Evolutionary conservation across 2,113 vertebrate genomes (phyloP), one percentile per base, ranked within the genome.

Genomic region (Bucco capensis): DNA sequence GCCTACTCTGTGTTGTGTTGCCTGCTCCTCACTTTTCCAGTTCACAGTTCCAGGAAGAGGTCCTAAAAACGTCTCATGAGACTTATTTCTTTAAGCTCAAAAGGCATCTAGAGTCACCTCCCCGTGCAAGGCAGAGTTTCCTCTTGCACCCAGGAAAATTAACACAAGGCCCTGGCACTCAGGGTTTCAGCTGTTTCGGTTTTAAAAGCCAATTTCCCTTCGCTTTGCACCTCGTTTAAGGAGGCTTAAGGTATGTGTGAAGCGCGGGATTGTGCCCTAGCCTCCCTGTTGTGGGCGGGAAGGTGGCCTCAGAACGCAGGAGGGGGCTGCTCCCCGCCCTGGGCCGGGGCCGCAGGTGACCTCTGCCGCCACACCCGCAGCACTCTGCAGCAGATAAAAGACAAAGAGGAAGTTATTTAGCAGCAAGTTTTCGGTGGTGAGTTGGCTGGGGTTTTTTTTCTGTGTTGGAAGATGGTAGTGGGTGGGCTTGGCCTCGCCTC

Each of bases 171-270:
- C 19, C 12, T 46, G 23, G 11, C 14, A 19, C 13, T 40, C 25
- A 3, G 2, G 3, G 12, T 33, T 51, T 22, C 15, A 14, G 40
- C 21, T 21, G 24, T 54, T 83, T 40, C 23, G 14, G 5, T 67
- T 78, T 22, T 14, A 21, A 62, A 75, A 19, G 27, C 8, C 25
- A 7, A 2, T 30, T 53, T n/a, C 46, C 1, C 3, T 22, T 12
- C 10, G 1, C 28, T n/a, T 50, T 3, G 37, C 47, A 6, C 21
- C 10, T 10, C 0, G 0, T 3, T n/a, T n/a, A 27, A 5, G 0
- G 7, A 11, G 10, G 10, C 38, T 30, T 2, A 6, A 8, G 30
- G 22, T 21, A 28, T 31, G 8, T 1, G 33, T 24, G 22, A 35
- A 6, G 9, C 4, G 51, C 22, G 7, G 50, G 23, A 12, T 30